Percentiles rank a stretch among this genome's conserved stretches.
Conservation (phyloP, 2,888 invertebrate species). For the Eupeodes luniger region DNA sequence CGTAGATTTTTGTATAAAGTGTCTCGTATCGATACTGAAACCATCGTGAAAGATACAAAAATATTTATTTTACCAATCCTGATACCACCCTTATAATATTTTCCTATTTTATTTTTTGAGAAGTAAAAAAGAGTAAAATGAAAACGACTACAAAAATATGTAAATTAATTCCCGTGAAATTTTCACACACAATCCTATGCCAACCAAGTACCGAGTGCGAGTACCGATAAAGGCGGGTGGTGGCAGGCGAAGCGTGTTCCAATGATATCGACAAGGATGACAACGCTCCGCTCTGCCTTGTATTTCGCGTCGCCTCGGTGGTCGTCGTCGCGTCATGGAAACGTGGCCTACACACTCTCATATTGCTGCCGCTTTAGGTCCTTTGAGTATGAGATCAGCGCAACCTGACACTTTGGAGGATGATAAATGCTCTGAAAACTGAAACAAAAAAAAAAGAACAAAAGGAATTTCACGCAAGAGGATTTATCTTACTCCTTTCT, state of each 20-base stretch:
- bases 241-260: conserved; percentile 4
- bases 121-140: not conserved
- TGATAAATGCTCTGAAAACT: conserved; percentile 57
- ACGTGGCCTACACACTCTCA: not conserved
- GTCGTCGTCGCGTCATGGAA: not conserved
- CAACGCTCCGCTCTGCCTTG: not conserved
- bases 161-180: conserved; percentile 32
- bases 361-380: conserved; percentile 21
- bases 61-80: not conserved
- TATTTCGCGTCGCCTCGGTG: not conserved
- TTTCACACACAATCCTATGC: conserved; percentile 11
- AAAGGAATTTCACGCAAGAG: conserved; percentile 33
- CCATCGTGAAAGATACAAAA: not conserved
- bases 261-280: conserved; percentile 7
- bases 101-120: too few species aligned
- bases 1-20: not conserved
- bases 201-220: not conserved
- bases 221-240: not conserved
- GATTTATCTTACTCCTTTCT: not conserved
- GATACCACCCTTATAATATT: not conserved
- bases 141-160: conserved; percentile 24
- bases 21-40: not conserved
- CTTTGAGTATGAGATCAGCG: conserved; percentile 46
- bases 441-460: conserved; percentile 21
- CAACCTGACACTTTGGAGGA: conserved; percentile 56